Percentiles rank a stretch among this genome's conserved stretches.
These are phyloP conservation scores for Astyanax mexicanus DNA, from an alignment of 2,797 vertebrate genomes.

Conservation along the genomic window DNA sequence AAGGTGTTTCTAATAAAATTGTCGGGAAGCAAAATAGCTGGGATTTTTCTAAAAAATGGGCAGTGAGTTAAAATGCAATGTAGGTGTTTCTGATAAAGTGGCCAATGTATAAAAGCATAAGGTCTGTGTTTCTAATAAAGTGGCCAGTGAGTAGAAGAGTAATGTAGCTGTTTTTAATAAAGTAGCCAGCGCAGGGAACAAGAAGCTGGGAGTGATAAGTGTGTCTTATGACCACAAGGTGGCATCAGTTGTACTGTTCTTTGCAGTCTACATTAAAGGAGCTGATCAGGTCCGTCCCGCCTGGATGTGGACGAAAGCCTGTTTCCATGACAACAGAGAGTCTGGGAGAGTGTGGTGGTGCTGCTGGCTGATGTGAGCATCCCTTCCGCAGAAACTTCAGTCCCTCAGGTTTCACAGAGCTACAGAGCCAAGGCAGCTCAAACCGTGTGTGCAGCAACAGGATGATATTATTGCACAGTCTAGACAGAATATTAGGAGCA, in stretches of 20 bases:
- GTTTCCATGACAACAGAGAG: slow-evolving; percentile 59
- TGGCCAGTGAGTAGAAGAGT: background rate
- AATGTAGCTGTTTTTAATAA: background rate
- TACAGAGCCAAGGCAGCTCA: slow-evolving; percentile 16
- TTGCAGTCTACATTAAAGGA: slow-evolving; percentile 8
- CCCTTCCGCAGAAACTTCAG: slow-evolving; percentile 7
- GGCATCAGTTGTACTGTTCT: slow-evolving; percentile 13
- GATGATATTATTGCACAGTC: too few relatives aligned
- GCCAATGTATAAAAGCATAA: too few relatives aligned
- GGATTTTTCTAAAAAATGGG: too few relatives aligned
- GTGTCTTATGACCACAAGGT: slow-evolving; percentile 28
- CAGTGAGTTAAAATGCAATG: background rate
- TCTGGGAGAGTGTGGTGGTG: slow-evolving; percentile 33
- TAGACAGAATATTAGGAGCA: too few relatives aligned
- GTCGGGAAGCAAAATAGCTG: too few relatives aligned
- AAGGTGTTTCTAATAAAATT: too few relatives aligned
- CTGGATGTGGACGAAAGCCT: slow-evolving; percentile 26
- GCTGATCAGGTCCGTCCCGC: slow-evolving; percentile 22
- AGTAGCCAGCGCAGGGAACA: too few relatives aligned
- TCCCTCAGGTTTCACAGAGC: background rate
- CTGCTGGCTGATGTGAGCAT: slow-evolving; percentile 37
- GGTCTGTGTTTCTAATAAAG: background rate
- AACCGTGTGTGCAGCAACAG: background rate
- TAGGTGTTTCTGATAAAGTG: too few relatives aligned
- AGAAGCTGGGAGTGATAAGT: too few relatives aligned